phyloP scores from a whole-genome alignment of 2,888 invertebrate genomes.

The Galeopsomyia nigrocyanea region DNA sequence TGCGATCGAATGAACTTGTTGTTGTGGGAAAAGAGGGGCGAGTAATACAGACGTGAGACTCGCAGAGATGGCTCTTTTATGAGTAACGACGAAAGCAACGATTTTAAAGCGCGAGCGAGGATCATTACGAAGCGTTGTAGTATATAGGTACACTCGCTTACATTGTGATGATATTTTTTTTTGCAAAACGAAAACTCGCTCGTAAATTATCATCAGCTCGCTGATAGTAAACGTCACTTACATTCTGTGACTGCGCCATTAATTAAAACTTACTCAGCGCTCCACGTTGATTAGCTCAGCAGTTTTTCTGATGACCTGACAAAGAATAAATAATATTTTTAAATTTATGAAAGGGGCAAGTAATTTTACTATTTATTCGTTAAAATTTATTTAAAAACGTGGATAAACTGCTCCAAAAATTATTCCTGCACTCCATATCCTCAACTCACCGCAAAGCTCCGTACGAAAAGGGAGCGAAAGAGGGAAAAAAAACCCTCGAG shows the following conservation, averaged over 20 bases:
- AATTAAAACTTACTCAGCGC: too few relatives aligned
- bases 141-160: neutral
- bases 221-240: neutral
- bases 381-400: neutral
- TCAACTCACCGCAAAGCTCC: constrained; percentile 5
- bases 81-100: constrained; percentile 1
- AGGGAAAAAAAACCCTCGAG: constrained; percentile 6
- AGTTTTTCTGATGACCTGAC: too few relatives aligned
- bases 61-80: constrained; percentile 15
- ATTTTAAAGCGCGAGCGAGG: constrained; percentile 15
- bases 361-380: too few relatives aligned
- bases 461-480: neutral
- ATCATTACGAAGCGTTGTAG: constrained; percentile 9
- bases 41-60: constrained; percentile 13
- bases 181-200: constrained; percentile 6
- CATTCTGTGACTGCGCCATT: too few relatives aligned
- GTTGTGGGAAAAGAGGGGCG: neutral
- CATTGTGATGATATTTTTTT: constrained; percentile 9
- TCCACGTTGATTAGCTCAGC: neutral
- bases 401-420: neutral
- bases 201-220: constrained; percentile 28
- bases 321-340: too few relatives aligned
- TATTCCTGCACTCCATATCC: neutral
- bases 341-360: too few relatives aligned
- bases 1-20: too few relatives aligned